phyloP scores from a whole-genome alignment of 1,140 invertebrate species.

The Brachionus rotundiformis region DNA sequence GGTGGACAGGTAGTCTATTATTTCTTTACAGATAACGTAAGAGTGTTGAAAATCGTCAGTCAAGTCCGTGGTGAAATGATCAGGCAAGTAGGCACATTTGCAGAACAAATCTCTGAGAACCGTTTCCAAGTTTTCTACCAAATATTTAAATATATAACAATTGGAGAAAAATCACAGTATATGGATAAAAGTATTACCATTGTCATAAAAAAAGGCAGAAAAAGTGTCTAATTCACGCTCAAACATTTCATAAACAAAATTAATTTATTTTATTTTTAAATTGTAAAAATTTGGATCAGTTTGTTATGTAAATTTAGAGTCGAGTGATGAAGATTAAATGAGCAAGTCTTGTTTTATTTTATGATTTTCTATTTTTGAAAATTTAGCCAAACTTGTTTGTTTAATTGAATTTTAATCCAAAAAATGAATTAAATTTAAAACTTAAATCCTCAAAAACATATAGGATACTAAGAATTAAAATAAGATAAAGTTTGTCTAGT shows the following conservation, averaged over 20 bases:
- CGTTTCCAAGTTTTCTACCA: not conserved
- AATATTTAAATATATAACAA: not conserved
- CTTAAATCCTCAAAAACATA: not conserved
- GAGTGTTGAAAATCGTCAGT: not conserved
- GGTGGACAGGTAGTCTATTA: not conserved
- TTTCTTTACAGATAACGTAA: not conserved
- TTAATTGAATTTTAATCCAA: constrained; percentile 3
- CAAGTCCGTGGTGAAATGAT: not conserved
- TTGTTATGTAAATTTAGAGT: not conserved
- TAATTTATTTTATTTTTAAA: not conserved
- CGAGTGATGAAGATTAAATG: not conserved
- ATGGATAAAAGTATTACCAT: not conserved
- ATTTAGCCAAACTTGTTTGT: not conserved
- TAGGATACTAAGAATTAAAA: not conserved
- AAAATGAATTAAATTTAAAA: not conserved
- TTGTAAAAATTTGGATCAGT: not conserved
- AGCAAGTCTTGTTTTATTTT: not conserved
- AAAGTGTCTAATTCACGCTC: not conserved
- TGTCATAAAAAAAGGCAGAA: not conserved
- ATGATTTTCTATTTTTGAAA: not conserved
- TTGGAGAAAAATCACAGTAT: not conserved
- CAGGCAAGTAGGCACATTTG: not conserved
- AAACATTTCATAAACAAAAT: not conserved
- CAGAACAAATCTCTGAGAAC: not conserved
- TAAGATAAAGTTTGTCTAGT: not conserved